Conservation (phyloP, 2,888 invertebrate species). For the Leptothorax acervorum region DNA sequence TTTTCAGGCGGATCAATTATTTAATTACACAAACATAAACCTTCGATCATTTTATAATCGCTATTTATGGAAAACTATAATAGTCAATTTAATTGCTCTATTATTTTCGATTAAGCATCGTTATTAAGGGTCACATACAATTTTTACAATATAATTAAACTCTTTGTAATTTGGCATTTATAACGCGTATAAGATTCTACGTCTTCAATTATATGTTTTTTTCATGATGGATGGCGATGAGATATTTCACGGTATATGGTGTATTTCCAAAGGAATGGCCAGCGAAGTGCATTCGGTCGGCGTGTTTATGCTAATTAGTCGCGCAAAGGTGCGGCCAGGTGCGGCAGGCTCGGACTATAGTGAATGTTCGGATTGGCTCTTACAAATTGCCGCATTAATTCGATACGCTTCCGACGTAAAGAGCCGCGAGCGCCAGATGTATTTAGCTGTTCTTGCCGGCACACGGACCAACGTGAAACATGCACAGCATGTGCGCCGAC, state of each 20-base stretch:
- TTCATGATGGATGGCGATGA: not conserved
- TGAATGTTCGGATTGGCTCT: conserved; percentile 68
- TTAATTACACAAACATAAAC: not conserved
- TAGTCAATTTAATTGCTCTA: not conserved
- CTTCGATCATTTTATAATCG: not conserved
- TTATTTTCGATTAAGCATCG: not conserved
- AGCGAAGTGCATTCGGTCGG: conserved; percentile 56
- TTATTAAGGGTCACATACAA: not conserved
- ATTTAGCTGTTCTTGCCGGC: conserved; percentile 60
- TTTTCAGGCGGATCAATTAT: not conserved
- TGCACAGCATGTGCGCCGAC: conserved; percentile 48
- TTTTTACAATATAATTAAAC: not conserved
- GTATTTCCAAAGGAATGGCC: conserved; percentile 51
- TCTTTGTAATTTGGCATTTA: conserved; percentile 15
- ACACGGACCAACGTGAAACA: conserved; percentile 35
- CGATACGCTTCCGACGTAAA: conserved; percentile 72
- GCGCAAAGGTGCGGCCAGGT: conserved; percentile 69
- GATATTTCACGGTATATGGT: conserved; percentile 42
- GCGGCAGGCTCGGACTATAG: conserved; percentile 61
- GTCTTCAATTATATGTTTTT: conserved; percentile 23
- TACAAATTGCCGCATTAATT: conserved; percentile 78
- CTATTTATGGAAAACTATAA: not conserved
- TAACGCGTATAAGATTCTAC: not conserved
- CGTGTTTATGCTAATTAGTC: conserved; percentile 77
- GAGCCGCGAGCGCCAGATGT: conserved; percentile 57